Conservation (phyloP, 2,888 invertebrate genomes). For the Brachycybe producta region DNA sequence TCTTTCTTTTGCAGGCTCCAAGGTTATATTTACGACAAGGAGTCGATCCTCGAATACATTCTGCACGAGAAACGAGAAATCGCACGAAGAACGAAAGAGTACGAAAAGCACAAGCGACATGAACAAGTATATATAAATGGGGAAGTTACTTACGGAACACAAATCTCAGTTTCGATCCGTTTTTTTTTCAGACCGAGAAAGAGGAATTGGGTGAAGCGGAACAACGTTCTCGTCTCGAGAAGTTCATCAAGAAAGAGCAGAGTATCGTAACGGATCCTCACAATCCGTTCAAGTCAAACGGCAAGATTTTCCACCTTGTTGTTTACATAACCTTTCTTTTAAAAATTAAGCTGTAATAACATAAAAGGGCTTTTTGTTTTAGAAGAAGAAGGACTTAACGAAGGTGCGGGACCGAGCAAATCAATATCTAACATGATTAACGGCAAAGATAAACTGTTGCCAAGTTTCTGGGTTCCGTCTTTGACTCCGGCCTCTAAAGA, state of each 20-base stretch:
- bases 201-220: conserved; percentile 58
- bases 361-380: not conserved
- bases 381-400: no score
- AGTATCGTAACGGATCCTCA: conserved; percentile 45
- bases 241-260: conserved; percentile 70
- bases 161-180: not conserved
- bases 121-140: conserved; percentile 42
- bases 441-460: conserved; percentile 64
- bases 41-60: conserved; percentile 88
- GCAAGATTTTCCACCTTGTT: no score
- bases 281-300: conserved; percentile 7
- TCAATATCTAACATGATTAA: conserved; percentile 68
- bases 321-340: not conserved
- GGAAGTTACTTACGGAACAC: not conserved
- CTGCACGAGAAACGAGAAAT: conserved; percentile 87
- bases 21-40: conserved; percentile 91
- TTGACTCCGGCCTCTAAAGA: conserved; percentile 74
- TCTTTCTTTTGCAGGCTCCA: conserved; percentile 55
- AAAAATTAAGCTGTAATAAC: conserved; percentile 1
- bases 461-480: conserved; percentile 94
- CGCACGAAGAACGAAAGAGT: conserved; percentile 76
- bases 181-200: conserved; percentile 40
- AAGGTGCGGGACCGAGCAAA: conserved; percentile 22
- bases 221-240: conserved; percentile 56
- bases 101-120: conserved; percentile 69